phyloP scores from a whole-genome alignment of 2,797 vertebrate species.

The Rhinoraja longicauda region DNA sequence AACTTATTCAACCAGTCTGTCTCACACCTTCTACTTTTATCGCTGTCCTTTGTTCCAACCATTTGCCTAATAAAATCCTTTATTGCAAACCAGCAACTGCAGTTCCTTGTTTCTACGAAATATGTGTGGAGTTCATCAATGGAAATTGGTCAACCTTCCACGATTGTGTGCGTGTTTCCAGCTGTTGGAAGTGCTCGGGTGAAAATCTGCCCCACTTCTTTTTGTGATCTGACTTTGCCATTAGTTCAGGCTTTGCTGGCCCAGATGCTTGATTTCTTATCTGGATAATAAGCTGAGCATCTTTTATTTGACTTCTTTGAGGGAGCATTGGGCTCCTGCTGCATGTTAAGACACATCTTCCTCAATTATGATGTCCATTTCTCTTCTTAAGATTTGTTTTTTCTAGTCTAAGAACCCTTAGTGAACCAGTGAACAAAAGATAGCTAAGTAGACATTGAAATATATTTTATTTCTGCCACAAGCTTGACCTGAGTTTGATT shows the following conservation, averaged over 20 bases:
- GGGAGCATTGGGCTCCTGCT: not conserved
- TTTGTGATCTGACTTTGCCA: not conserved
- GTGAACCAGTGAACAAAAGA: not conserved
- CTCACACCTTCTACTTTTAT: too few species aligned
- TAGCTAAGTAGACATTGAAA: not conserved
- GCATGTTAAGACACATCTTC: not conserved
- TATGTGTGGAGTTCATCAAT: not conserved
- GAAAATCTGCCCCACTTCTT: not conserved
- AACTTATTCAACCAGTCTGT: too few species aligned
- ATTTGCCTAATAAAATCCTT: too few species aligned
- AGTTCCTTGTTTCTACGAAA: not conserved
- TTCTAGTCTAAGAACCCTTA: not conserved
- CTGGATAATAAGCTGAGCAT: not conserved
- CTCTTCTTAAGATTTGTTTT: not conserved
- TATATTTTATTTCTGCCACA: constrained; percentile 4
- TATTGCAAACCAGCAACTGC: too few species aligned
- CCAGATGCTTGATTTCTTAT: not conserved
- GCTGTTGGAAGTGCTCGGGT: not conserved
- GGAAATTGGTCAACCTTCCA: not conserved
- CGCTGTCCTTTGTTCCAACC: too few species aligned
- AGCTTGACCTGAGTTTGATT: not conserved
- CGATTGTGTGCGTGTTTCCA: not conserved
- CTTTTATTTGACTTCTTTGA: not conserved
- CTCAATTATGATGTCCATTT: not conserved
- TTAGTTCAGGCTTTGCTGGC: not conserved